Conservation (phyloP, 1,140 invertebrate genomes). For the Thalassaphorura encarpata region DNA sequence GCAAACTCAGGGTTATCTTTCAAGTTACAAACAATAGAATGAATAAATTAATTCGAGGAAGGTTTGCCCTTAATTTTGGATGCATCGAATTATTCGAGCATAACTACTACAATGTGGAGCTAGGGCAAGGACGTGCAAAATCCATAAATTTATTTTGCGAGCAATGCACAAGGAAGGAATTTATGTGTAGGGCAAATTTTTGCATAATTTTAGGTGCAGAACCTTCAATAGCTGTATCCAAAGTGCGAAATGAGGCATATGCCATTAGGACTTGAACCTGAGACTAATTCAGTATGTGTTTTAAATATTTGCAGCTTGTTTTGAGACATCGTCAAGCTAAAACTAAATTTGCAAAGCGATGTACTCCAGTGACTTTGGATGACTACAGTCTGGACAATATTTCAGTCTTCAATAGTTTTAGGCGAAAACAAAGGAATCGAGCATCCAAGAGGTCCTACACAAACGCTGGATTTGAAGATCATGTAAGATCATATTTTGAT, state of each 20-base stretch:
- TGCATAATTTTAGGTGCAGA: conserved; percentile 6
- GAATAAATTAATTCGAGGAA: too few relatives aligned
- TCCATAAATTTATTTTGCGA: too few relatives aligned
- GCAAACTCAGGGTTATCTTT: too few relatives aligned
- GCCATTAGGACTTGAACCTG: conserved; percentile 7
- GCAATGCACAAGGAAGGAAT: conserved; percentile 8
- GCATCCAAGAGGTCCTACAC: conserved; percentile 81
- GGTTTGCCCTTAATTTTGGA: too few relatives aligned
- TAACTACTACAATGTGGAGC: too few relatives aligned
- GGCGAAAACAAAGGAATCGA: conserved; percentile 42
- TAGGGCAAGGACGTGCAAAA: too few relatives aligned
- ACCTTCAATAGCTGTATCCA: conserved; percentile 1
- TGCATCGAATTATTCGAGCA: too few relatives aligned
- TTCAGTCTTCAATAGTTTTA: conserved; percentile 65
- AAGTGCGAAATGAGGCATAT: too few relatives aligned
- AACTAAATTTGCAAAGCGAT: conserved; percentile 67
- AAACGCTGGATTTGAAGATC: conserved; percentile 84
- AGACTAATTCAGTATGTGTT: conserved; percentile 11
- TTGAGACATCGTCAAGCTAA: conserved; percentile 56
- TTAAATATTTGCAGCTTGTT: conserved; percentile 43
- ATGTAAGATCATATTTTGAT: conserved; percentile 46
- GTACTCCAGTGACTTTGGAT: conserved; percentile 73
- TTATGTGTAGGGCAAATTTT: conserved; percentile 18
- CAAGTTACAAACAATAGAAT: too few relatives aligned
- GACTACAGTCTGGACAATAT: conserved; percentile 82